Evolutionary conservation across 2,797 vertebrate species (phyloP).

Genomic region (Zalophus californianus): DNA sequence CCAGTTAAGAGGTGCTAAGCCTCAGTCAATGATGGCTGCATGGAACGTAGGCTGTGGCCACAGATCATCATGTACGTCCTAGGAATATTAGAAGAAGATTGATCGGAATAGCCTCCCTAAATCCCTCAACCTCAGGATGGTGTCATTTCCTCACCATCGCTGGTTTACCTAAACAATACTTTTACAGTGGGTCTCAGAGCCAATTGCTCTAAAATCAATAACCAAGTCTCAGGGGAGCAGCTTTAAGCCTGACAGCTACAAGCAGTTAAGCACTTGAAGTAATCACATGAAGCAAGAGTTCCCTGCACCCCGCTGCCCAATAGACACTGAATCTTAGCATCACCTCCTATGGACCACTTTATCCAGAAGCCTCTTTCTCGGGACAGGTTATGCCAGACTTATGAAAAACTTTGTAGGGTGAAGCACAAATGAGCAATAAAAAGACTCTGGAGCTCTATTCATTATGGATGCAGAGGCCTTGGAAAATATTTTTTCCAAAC

Average conservation of each 20-base stretch:
- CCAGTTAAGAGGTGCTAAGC: slow-evolving; percentile 33
- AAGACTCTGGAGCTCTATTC: not conserved
- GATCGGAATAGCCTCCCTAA: not conserved
- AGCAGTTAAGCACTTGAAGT: not conserved
- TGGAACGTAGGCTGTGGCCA: not conserved
- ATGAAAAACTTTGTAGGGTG: not conserved
- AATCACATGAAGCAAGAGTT: slow-evolving; percentile 61
- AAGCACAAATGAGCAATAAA: slow-evolving; percentile 54
- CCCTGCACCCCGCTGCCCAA: slow-evolving; percentile 42
- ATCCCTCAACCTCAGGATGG: not conserved
- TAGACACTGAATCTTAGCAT: slow-evolving; percentile 65
- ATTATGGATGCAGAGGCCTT: not conserved
- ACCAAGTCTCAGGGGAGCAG: slow-evolving; percentile 31
- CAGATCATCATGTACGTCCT: not conserved
- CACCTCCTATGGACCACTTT: slow-evolving; percentile 43
- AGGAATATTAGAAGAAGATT: not conserved
- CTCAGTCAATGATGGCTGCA: not conserved
- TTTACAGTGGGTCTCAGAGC: slow-evolving; percentile 29
- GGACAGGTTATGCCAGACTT: not conserved
- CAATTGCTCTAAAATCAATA: slow-evolving; percentile 22
- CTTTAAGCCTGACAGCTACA: slow-evolving; percentile 22
- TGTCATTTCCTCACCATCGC: not conserved
- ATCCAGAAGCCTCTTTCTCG: slow-evolving; percentile 19
- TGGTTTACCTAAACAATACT: slow-evolving; percentile 23
- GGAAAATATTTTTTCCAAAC: slow-evolving; percentile 66